A percentile compares a stretch with the other conserved stretches of the same genome.
These are phyloP conservation scores for Pogonocichla stellata DNA, from an alignment of 2,113 vertebrate genomes.

Conservation along the genomic window DNA sequence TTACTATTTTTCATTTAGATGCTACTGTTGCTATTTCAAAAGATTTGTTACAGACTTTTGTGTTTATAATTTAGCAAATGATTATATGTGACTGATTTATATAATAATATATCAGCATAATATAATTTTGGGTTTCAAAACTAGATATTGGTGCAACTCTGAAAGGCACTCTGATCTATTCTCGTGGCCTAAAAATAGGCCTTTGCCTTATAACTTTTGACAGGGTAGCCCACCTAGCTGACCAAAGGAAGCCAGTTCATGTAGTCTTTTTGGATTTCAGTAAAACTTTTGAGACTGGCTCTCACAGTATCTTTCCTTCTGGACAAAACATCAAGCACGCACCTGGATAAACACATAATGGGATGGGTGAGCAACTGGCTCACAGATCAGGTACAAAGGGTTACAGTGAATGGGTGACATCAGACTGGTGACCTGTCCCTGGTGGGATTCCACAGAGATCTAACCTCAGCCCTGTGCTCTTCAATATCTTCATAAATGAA, in stretches of 20 bases:
- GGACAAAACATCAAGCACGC: not conserved
- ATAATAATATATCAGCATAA: not conserved
- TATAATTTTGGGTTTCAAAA: not conserved
- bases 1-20: not conserved
- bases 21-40: not conserved
- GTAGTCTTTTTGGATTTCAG: not conserved
- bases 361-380: not conserved
- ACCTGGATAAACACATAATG: not conserved
- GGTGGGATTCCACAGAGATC: too few relatives aligned
- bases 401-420: not conserved
- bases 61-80: not conserved
- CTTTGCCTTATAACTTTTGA: not conserved
- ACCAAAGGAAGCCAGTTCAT: not conserved
- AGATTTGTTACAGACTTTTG: not conserved
- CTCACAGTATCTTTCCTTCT: not conserved
- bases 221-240: not conserved
- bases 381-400: rapidly evolving
- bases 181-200: not conserved
- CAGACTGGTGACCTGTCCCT: not conserved
- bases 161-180: not conserved
- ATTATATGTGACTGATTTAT: too few relatives aligned
- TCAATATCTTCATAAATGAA: not conserved
- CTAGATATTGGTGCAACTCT: rapidly evolving
- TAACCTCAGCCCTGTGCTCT: not conserved
- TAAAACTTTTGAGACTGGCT: not conserved